Percentiles rank a stretch among this genome's conserved stretches.
phyloP scores from a whole-genome alignment of 2,797 vertebrate genomes.

The Poeciliopsis paucimaculata region DNA sequence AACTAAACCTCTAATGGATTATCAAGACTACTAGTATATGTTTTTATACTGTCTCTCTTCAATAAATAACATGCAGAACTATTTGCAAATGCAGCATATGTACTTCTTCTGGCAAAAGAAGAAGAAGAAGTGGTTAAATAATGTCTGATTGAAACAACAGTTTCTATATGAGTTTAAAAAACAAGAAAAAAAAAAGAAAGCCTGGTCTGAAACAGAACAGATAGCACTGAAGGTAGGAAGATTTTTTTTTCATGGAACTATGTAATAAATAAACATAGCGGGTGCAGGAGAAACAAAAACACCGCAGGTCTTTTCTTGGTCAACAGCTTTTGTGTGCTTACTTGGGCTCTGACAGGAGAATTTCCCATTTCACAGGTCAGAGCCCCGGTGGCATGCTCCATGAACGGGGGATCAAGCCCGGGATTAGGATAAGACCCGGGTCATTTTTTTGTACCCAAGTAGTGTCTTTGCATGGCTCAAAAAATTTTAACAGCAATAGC shows the following conservation, averaged over 20 bases:
- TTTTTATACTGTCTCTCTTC: background rate
- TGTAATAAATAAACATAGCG: background rate
- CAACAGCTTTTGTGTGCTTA: slow-evolving; percentile 60
- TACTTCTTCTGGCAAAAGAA: background rate
- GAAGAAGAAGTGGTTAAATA: background rate
- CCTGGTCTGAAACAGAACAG: slow-evolving; percentile 18
- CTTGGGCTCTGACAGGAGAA: slow-evolving; percentile 67
- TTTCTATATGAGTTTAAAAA: background rate
- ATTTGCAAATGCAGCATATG: background rate
- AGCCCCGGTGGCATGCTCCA: slow-evolving; percentile 72
- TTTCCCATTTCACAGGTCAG: slow-evolving; percentile 82
- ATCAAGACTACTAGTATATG: background rate
- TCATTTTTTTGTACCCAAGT: slow-evolving; percentile 54
- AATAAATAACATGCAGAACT: background rate
- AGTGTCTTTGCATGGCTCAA: slow-evolving; percentile 54
- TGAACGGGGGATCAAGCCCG: slow-evolving; percentile 73
- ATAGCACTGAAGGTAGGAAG: slow-evolving; percentile 5
- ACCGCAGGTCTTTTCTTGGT: slow-evolving; percentile 26
- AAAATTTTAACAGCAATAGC: slow-evolving; percentile 33
- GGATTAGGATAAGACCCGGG: slow-evolving; percentile 79
- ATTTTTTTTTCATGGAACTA: background rate
- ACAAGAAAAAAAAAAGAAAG: background rate
- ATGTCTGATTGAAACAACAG: background rate
- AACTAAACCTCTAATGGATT: background rate
- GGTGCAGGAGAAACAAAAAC: background rate